Percentiles rank a stretch among this genome's conserved stretches.
Conservation (phyloP, 2,113 vertebrate species). For the Pao palembangensis region DNA sequence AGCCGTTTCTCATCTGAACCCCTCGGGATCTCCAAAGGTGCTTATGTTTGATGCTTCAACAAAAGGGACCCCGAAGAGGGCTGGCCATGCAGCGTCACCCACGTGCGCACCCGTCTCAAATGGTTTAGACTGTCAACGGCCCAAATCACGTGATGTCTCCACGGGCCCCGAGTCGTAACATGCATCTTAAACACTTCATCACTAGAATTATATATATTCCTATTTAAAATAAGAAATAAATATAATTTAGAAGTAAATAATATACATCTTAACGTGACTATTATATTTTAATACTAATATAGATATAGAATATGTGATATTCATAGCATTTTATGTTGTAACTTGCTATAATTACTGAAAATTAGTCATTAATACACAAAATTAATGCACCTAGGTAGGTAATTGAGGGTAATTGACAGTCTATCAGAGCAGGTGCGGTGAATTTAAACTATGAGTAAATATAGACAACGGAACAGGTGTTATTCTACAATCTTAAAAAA, state of each 20-base stretch:
- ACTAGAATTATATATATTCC: neutral
- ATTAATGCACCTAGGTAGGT: too few species aligned
- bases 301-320: too few species aligned
- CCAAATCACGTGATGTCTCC: slow-evolving; percentile 87
- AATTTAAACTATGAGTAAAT: neutral
- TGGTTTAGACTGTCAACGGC: slow-evolving; percentile 81
- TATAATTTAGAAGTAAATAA: too few species aligned
- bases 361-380: too few species aligned
- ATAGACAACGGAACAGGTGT: neutral
- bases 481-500: slow-evolving; percentile 2
- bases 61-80: slow-evolving; percentile 97
- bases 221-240: too few species aligned
- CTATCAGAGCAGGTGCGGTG: neutral
- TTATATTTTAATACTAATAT: too few species aligned
- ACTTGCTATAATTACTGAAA: too few species aligned
- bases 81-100: slow-evolving; percentile 89
- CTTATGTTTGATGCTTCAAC: slow-evolving; percentile 91
- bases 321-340: too few species aligned
- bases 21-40: slow-evolving; percentile 84
- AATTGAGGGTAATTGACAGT: too few species aligned
- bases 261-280: too few species aligned
- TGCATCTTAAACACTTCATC: slow-evolving; percentile 54
- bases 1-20: slow-evolving; percentile 76
- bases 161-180: slow-evolving; percentile 78
- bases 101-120: slow-evolving; percentile 83